A percentile compares a stretch with the other conserved stretches of the same genome.
phyloP scores from a whole-genome alignment of 2,888 invertebrate genomes.

The Hydrotaea diabolus region DNA sequence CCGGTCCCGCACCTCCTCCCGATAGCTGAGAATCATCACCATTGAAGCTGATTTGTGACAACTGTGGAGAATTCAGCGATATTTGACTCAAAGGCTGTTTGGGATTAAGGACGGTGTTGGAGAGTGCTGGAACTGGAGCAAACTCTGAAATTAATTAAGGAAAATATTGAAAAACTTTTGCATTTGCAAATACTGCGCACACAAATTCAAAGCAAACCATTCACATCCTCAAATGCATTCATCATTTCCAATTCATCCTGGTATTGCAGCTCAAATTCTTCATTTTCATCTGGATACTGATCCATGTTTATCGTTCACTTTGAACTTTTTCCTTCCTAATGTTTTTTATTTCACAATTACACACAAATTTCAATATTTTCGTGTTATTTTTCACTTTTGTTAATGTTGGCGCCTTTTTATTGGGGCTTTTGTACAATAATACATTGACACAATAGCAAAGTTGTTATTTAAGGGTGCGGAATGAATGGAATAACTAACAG shows the following conservation, averaged over 20 bases:
- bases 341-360: too few relatives aligned
- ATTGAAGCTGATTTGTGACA: slow-evolving; percentile 78
- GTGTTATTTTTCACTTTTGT: background rate
- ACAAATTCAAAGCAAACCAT: slow-evolving; percentile 52
- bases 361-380: too few relatives aligned
- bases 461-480: too few relatives aligned
- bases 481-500: too few relatives aligned
- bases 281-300: slow-evolving; percentile 82
- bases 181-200: too few relatives aligned
- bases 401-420: slow-evolving; percentile 44
- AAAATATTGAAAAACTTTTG: background rate
- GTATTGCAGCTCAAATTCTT: slow-evolving; percentile 87
- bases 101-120: background rate
- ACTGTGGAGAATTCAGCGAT: slow-evolving; percentile 70
- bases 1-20: slow-evolving; percentile 53
- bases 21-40: slow-evolving; percentile 50
- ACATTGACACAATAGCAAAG: too few relatives aligned
- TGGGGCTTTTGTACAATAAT: too few relatives aligned
- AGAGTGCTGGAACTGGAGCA: background rate
- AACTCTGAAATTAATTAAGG: slow-evolving; percentile 1
- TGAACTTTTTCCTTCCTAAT: slow-evolving; percentile 7
- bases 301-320: slow-evolving; percentile 66
- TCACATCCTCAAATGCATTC: slow-evolving; percentile 79
- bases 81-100: slow-evolving; percentile 5
- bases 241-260: slow-evolving; percentile 86